Conservation (phyloP, 2,888 invertebrate species). For the Mechanitis messenoides region DNA sequence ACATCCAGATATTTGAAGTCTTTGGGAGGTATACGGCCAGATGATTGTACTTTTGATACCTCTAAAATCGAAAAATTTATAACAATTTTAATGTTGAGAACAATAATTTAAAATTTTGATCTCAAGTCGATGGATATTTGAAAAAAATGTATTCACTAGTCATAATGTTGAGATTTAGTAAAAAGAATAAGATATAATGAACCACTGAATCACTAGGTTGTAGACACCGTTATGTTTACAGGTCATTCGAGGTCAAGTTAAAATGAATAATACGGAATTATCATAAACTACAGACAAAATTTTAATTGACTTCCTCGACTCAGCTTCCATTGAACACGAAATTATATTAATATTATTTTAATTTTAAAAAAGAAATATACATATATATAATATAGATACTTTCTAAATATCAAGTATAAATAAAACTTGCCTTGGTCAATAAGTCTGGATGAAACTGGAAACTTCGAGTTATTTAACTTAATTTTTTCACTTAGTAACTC, state of each 20-base stretch:
- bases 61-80: slow-evolving; percentile 70
- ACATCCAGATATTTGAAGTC: slow-evolving; percentile 86
- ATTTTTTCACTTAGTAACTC: slow-evolving; percentile 84
- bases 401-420: too few relatives aligned
- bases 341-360: too few relatives aligned
- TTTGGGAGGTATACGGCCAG: slow-evolving; percentile 79
- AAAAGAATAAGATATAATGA: background rate
- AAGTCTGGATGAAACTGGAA: slow-evolving; percentile 81
- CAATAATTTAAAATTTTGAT: background rate
- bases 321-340: too few relatives aligned
- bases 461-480: slow-evolving; percentile 80
- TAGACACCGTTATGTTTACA: background rate
- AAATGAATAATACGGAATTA: background rate
- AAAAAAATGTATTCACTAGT: background rate
- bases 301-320: background rate
- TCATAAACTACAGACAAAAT: background rate
- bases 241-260: slow-evolving; percentile 1
- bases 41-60: slow-evolving; percentile 82
- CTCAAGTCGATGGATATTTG: background rate
- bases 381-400: too few relatives aligned
- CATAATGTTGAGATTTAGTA: too few relatives aligned
- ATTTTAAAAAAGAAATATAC: too few relatives aligned
- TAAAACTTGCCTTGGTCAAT: slow-evolving; percentile 81
- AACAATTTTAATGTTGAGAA: too few relatives aligned
- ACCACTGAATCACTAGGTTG: background rate